Evolutionary conservation across 2,888 invertebrate genomes (phyloP).

Genomic region (Isoperla grammatica): DNA sequence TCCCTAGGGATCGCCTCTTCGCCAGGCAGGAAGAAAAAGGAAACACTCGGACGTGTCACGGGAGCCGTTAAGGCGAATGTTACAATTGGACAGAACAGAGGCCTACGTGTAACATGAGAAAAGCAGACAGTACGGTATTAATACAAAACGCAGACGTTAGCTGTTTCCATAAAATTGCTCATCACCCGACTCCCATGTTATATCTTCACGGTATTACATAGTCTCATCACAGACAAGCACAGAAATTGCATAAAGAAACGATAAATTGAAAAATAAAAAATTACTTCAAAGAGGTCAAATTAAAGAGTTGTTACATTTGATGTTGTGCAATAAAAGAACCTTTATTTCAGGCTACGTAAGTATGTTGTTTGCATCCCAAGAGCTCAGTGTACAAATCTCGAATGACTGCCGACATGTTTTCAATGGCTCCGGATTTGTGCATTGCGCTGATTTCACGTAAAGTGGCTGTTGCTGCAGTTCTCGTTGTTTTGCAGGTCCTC

Average conservation of each 20-base stretch:
- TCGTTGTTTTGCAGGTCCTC: conserved; percentile 45
- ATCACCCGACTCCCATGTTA: no score
- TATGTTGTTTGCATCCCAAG: not conserved
- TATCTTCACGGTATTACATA: no score
- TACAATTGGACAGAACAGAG: no score
- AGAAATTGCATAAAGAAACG: no score
- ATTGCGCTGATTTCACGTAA: not conserved
- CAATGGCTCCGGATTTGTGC: not conserved
- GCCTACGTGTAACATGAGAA: not conserved
- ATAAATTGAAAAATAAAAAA: not conserved
- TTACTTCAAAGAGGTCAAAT: not conserved
- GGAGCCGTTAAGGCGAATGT: no score
- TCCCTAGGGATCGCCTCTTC: no score
- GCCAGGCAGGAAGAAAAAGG: no score
- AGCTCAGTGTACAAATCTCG: not conserved
- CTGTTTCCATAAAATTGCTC: no score
- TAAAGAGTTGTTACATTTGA: not conserved
- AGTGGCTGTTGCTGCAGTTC: no score
- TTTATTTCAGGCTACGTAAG: not conserved
- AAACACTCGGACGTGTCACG: no score
- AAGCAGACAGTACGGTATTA: not conserved
- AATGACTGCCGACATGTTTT: not conserved
- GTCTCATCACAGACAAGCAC: no score
- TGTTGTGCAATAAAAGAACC: not conserved
- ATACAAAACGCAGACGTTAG: not conserved